phyloP scores from a whole-genome alignment of 2,797 vertebrate species.

The Sardinella longiceps region DNA sequence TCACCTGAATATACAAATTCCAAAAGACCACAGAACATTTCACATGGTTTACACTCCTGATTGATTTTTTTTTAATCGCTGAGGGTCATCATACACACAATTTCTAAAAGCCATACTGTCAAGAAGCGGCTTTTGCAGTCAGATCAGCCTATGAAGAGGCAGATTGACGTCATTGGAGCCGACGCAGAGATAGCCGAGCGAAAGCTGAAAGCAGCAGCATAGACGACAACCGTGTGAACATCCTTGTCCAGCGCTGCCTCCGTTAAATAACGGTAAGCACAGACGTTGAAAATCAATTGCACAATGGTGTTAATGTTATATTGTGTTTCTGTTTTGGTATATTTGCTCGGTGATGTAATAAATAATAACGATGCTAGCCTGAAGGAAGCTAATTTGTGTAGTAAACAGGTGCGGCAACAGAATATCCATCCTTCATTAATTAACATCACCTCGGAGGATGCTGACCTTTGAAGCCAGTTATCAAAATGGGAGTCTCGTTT shows the following conservation, averaged over 20 bases:
- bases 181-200: constrained; percentile 66
- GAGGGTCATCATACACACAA: neutral
- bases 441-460: neutral
- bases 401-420: constrained; percentile 25
- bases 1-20: too few relatives aligned
- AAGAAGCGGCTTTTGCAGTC: constrained; percentile 59
- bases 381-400: constrained; percentile 8
- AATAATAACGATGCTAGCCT: constrained; percentile 11
- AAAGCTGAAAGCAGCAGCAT: constrained; percentile 42
- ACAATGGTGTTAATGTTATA: neutral
- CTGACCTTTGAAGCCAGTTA: constrained; percentile 8
- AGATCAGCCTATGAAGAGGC: constrained; percentile 46
- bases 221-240: constrained; percentile 38
- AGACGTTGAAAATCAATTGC: constrained; percentile 51
- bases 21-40: too few relatives aligned
- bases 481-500: neutral
- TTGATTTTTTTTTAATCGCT: too few relatives aligned
- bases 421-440: constrained; percentile 7
- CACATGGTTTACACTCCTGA: too few relatives aligned
- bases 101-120: constrained; percentile 37
- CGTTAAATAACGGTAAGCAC: constrained; percentile 71
- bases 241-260: constrained; percentile 40
- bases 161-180: constrained; percentile 76
- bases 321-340: neutral
- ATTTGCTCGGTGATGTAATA: neutral